Evolutionary conservation across 2,797 vertebrate species (phyloP).

Genomic region (Sebastolobus altivelis): DNA sequence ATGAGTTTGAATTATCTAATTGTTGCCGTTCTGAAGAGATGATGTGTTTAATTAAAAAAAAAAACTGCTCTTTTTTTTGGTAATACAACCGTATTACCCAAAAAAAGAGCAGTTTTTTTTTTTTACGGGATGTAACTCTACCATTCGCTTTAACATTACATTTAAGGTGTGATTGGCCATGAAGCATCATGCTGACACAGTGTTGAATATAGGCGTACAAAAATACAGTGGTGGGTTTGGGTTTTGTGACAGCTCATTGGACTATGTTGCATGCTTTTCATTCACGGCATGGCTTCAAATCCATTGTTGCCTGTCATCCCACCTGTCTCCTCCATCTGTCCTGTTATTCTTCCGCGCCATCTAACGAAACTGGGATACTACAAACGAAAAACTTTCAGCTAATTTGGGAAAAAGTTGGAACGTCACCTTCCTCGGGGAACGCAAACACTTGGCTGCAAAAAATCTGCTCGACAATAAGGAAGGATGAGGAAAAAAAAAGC

Average conservation of each 20-base stretch:
- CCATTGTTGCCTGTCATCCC: constrained; percentile 52
- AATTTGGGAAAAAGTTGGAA: constrained; percentile 36
- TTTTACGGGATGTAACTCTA: not conserved
- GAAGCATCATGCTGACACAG: constrained; percentile 25
- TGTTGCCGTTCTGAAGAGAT: constrained; percentile 10
- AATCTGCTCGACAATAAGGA: constrained; percentile 11
- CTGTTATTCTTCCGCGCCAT: constrained; percentile 28
- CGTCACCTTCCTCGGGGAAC: not conserved
- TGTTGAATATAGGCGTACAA: constrained; percentile 13
- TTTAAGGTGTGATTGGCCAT: constrained; percentile 44
- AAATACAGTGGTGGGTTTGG: constrained; percentile 19
- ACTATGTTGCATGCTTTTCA: constrained; percentile 34
- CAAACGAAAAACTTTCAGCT: constrained; percentile 29
- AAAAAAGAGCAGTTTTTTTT: no score
- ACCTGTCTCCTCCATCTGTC: constrained; percentile 64
- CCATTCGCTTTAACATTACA: constrained; percentile 31
- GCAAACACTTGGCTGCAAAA: constrained; percentile 12
- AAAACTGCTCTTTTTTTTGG: not conserved
- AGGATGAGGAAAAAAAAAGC: constrained; percentile 26
- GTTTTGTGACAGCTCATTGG: constrained; percentile 37
- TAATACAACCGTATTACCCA: not conserved
- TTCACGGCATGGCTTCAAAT: constrained; percentile 37
- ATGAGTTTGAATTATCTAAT: constrained; percentile 22
- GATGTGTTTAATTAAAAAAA: not conserved
- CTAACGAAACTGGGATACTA: constrained; percentile 36